Conservation (phyloP, 1,140 invertebrate species). For the Solenopsis invicta region DNA sequence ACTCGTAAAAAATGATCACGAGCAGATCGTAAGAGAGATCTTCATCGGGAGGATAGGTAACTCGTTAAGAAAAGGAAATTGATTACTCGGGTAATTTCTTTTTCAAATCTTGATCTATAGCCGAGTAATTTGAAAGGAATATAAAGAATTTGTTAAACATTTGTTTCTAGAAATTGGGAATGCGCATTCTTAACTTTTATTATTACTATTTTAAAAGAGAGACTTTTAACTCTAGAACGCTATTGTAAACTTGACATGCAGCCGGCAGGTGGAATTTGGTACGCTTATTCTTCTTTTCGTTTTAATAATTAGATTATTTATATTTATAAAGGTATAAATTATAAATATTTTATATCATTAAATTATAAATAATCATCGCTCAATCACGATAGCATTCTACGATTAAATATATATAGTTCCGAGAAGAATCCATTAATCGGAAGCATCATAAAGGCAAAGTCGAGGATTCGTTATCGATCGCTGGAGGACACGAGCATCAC, state of each 20-base stretch:
- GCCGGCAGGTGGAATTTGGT: too few relatives aligned
- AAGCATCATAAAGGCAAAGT: not conserved
- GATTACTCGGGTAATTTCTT: not conserved
- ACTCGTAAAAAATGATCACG: conserved; percentile 14
- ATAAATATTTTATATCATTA: too few relatives aligned
- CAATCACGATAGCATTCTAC: too few relatives aligned
- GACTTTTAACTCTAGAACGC: not conserved
- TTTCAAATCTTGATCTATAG: not conserved
- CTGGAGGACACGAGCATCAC: not conserved
- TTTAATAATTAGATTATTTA: too few relatives aligned
- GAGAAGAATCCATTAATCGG: not conserved
- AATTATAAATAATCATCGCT: too few relatives aligned
- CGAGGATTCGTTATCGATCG: not conserved
- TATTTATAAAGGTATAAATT: too few relatives aligned
- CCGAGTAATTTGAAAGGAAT: not conserved
- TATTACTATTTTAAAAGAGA: not conserved
- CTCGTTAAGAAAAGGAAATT: not conserved
- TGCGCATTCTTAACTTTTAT: not conserved
- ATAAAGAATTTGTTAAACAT: not conserved
- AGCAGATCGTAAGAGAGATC: not conserved
- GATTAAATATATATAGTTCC: not conserved
- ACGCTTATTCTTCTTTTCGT: too few relatives aligned
- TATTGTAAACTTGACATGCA: too few relatives aligned
- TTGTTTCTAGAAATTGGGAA: not conserved
- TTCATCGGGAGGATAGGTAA: not conserved